Conservation (phyloP, 2,113 vertebrate genomes). For the Parotia lawesii region DNA sequence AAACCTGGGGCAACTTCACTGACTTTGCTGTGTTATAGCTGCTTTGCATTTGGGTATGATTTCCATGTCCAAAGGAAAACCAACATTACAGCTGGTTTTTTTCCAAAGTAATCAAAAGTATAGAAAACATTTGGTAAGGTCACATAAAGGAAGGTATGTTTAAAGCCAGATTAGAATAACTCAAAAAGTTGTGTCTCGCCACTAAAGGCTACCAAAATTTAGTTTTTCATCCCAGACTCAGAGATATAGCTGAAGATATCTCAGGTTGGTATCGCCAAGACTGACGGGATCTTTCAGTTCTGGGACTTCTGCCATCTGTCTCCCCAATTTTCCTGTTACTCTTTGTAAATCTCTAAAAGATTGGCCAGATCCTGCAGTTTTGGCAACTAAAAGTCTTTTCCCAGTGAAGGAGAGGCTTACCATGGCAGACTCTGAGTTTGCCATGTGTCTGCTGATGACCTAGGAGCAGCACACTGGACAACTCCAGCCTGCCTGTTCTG, state of each 20-base stretch:
- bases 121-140: not conserved
- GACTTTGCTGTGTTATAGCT: not conserved
- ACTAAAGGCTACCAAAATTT: not conserved
- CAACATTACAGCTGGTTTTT: not conserved
- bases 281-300: not conserved
- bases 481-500: not conserved
- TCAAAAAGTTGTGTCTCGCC: rapidly evolving
- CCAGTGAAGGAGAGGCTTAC: not conserved
- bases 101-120: not conserved
- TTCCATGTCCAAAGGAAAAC: not conserved
- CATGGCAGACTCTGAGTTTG: not conserved
- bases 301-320: not conserved
- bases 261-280: not conserved
- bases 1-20: not conserved
- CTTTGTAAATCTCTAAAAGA: not conserved
- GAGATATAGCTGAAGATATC: not conserved
- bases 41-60: not conserved
- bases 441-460: not conserved
- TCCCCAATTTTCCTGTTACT: not conserved
- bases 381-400: not conserved
- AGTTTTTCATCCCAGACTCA: not conserved
- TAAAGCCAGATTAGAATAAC: not conserved
- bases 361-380: not conserved
- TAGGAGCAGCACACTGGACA: not conserved
- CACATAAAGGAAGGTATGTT: not conserved